Evolutionary conservation across 2,797 vertebrate species (phyloP).

Genomic region (Amblyopsis hoosieri): DNA sequence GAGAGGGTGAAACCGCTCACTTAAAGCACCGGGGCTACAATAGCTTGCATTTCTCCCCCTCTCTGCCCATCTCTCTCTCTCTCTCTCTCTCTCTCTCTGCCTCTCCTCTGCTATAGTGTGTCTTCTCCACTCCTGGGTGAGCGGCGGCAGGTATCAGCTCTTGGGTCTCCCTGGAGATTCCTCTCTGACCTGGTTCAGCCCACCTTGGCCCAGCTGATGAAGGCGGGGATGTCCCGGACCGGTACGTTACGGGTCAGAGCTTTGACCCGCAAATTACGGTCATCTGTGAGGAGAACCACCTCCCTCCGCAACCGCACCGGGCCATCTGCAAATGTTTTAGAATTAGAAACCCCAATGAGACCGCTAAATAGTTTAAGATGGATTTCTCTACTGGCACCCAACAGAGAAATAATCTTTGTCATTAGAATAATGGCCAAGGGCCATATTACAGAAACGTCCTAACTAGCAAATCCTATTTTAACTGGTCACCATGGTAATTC

Average conservation of each 20-base stretch:
- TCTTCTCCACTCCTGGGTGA: slow-evolving; percentile 74
- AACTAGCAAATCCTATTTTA: too few species aligned
- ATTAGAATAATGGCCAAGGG: too few species aligned
- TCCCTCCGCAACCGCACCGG: slow-evolving; percentile 91
- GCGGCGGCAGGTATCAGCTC: slow-evolving; percentile 80
- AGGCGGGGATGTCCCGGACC: slow-evolving; percentile 94
- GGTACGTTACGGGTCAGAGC: slow-evolving; percentile 96
- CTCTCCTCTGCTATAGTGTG: slow-evolving; percentile 56
- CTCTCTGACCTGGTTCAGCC: slow-evolving; percentile 81
- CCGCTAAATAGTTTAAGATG: too few species aligned
- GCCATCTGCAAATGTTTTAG: slow-evolving; percentile 73
- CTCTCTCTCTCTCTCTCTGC: slow-evolving; percentile 28
- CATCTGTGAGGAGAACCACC: slow-evolving; percentile 96
- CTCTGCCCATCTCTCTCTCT: slow-evolving; percentile 38
- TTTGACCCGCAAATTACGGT: slow-evolving; percentile 97
- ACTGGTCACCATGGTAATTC: too few species aligned
- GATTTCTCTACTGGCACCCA: too few species aligned
- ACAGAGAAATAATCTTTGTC: too few species aligned
- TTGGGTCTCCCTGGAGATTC: slow-evolving; percentile 53
- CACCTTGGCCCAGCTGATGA: slow-evolving; percentile 89
- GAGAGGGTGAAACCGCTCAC: slow-evolving; percentile 41
- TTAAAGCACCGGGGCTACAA: slow-evolving; percentile 55
- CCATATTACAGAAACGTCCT: too few species aligned
- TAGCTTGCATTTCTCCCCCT: slow-evolving; percentile 42
- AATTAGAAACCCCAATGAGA: too few species aligned